A percentile compares a stretch with the other conserved stretches of the same genome.
Evolutionary conservation across 2,888 invertebrate species (phyloP).

Genomic region (Chalcosyrphus nemorum): DNA sequence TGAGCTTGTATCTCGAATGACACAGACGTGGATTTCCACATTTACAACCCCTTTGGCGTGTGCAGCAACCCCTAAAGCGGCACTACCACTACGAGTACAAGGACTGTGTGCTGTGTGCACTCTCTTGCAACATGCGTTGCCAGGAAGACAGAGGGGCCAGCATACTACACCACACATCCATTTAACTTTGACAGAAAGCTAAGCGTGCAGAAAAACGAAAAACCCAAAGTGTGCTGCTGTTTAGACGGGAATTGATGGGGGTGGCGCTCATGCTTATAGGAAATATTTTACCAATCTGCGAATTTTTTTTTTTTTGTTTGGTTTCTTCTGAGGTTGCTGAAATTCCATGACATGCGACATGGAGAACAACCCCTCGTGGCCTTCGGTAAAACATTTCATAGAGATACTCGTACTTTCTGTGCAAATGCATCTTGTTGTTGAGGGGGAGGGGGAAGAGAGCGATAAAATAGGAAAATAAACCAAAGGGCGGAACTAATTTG

Average conservation of each 20-base stretch:
- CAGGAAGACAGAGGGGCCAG: constrained; percentile 18
- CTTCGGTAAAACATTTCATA: constrained; percentile 33
- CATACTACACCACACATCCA: constrained; percentile 67
- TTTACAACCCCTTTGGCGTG: too few relatives aligned
- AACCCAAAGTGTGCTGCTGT: constrained; percentile 17
- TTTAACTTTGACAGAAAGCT: constrained; percentile 71
- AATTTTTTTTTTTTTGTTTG: constrained; percentile 14
- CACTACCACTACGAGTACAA: too few relatives aligned
- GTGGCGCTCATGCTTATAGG: constrained; percentile 26
- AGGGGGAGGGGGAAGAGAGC: too few relatives aligned
- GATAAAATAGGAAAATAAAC: constrained; percentile 82
- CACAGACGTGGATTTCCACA: constrained; percentile 61
- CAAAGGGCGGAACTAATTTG: constrained; percentile 82
- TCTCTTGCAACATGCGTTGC: constrained; percentile 43
- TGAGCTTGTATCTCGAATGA: constrained; percentile 50
- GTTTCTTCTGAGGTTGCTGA: constrained; percentile 33
- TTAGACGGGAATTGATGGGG: too few relatives aligned
- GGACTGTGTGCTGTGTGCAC: constrained; percentile 49
- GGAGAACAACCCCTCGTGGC: constrained; percentile 41
- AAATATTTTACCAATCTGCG: constrained; percentile 63
- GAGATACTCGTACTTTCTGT: constrained; percentile 30
- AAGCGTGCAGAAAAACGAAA: constrained; percentile 71
- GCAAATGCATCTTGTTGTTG: constrained; percentile 63
- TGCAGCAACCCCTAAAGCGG: too few relatives aligned
- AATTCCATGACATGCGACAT: constrained; percentile 57